These are phyloP conservation scores for Sebastes miniatus DNA, from an alignment of 2,797 vertebrate genomes.

Conservation along the genomic window DNA sequence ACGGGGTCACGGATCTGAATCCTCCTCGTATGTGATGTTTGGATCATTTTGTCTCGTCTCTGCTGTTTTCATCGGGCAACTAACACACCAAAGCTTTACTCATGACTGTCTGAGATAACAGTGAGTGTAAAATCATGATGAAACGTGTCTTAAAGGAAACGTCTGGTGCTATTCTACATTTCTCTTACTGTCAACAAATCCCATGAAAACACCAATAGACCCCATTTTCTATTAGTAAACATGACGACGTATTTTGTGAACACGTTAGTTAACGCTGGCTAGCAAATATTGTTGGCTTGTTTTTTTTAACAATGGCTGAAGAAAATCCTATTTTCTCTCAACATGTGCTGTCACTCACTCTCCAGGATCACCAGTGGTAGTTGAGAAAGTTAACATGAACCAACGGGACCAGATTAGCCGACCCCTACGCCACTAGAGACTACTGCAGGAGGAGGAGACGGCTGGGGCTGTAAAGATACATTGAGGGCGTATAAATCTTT, in stretches of 20 bases:
- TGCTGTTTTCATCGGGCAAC: conserved; percentile 6
- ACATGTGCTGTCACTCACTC: too few species aligned
- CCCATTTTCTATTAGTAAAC: too few species aligned
- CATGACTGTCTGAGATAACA: background rate
- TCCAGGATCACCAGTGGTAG: too few species aligned
- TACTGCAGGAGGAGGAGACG: too few species aligned
- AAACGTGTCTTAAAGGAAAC: background rate
- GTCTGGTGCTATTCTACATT: background rate
- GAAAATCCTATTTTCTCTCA: fast-evolving
- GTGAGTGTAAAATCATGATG: background rate
- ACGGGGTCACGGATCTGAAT: background rate
- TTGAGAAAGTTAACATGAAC: too few species aligned
- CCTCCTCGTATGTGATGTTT: conserved; percentile 10
- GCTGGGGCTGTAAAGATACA: too few species aligned
- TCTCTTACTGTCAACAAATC: background rate
- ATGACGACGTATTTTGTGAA: too few species aligned
- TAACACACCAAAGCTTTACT: background rate
- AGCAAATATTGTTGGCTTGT: too few species aligned
- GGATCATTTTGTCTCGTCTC: background rate
- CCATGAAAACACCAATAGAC: background rate
- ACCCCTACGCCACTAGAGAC: too few species aligned
- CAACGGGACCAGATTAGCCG: too few species aligned
- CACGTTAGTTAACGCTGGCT: too few species aligned
- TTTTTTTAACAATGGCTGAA: too few species aligned
- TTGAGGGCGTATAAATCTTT: fast-evolving